Percentiles rank a stretch among this genome's conserved stretches.
Conservation (phyloP, 2,888 invertebrate genomes). For the Tipula vernalis region DNA sequence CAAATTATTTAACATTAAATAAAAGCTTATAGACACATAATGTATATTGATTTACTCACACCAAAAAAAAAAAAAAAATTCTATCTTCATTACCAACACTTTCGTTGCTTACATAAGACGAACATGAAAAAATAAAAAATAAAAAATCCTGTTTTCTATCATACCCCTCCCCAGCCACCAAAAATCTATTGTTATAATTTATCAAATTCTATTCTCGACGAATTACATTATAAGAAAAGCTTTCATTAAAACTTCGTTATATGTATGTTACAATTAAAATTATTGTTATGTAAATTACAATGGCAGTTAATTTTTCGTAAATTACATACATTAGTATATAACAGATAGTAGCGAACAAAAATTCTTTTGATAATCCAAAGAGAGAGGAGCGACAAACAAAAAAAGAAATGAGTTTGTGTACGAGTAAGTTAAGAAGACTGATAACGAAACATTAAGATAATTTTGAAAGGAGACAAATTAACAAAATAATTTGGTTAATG, state of each 20-base stretch:
- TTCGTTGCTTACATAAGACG: background rate
- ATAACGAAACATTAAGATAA: background rate
- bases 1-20: background rate
- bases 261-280: background rate
- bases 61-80: background rate
- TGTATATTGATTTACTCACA: background rate
- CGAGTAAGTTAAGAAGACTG: background rate
- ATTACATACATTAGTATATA: background rate
- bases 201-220: background rate
- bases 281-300: background rate
- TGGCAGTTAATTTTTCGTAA: background rate
- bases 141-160: background rate
- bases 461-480: background rate
- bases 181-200: background rate
- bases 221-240: background rate
- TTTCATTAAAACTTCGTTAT: background rate
- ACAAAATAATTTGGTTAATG: background rate
- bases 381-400: background rate
- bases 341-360: background rate
- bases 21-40: background rate
- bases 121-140: background rate
- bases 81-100: background rate
- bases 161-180: background rate
- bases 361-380: background rate
- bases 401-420: background rate